Conservation (phyloP, 2,113 vertebrate species). For the Grammomys surdaster region DNA sequence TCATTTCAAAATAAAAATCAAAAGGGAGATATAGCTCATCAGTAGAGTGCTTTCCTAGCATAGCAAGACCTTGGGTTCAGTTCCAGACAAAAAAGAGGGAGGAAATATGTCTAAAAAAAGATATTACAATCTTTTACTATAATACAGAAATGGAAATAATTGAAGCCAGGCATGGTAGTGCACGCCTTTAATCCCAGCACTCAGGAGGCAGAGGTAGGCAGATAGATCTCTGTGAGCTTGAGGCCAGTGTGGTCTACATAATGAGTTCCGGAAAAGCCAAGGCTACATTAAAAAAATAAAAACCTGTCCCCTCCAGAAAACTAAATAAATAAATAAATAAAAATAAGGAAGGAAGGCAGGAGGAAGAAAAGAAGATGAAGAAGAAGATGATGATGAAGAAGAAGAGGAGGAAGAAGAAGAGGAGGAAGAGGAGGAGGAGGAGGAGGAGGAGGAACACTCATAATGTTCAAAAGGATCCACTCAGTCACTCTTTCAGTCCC, state of each 20-base stretch:
- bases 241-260: neutral
- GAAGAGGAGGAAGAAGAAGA: accelerated
- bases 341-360: neutral
- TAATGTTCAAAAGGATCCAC: constrained; percentile 3
- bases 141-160: constrained; percentile 1
- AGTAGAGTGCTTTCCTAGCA: neutral
- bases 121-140: neutral
- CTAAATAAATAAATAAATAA: neutral
- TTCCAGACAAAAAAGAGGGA: neutral
- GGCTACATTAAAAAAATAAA: neutral
- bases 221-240: neutral
- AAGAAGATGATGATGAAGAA: too few relatives aligned
- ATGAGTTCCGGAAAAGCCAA: neutral
- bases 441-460: too few relatives aligned
- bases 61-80: neutral
- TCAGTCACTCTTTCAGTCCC: neutral
- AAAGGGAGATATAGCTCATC: neutral
- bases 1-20: neutral
- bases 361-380: accelerated
- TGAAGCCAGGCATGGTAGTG: neutral
- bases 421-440: accelerated
- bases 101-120: neutral
- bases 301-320: neutral
- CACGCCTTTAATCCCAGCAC: neutral
- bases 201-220: neutral